Conservation (phyloP, 2,113 vertebrate genomes). For the Pseudonaja textilis region DNA sequence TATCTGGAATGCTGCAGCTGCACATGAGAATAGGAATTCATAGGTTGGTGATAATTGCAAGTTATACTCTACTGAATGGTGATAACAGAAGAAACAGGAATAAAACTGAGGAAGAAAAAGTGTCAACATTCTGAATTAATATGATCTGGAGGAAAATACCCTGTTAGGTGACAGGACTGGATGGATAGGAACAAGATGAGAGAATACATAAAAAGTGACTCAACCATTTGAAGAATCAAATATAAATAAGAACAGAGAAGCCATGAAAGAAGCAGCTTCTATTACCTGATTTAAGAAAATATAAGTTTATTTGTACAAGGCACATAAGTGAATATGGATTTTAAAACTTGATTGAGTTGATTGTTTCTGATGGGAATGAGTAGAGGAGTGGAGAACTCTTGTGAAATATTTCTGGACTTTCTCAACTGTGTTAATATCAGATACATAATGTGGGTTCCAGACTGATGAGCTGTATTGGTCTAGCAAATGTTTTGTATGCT, state of each 20-base stretch:
- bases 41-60: neutral
- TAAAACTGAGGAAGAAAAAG: neutral
- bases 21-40: neutral
- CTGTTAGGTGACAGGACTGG: neutral
- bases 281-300: neutral
- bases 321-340: neutral
- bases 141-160: neutral
- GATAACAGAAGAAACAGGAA: neutral
- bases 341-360: neutral
- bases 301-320: neutral
- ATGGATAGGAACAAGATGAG: neutral
- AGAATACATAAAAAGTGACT: neutral
- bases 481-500: no score
- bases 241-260: neutral
- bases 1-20: neutral
- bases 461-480: no score
- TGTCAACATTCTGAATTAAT: neutral
- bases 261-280: neutral
- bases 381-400: no score
- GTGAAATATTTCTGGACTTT: no score
- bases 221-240: neutral
- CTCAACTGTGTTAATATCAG: no score
- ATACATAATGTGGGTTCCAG: no score
- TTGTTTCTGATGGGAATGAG: neutral
- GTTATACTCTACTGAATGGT: neutral